Evolutionary conservation across 2,888 invertebrate genomes (phyloP).

Genomic region (Tetanocera ferruginea): DNA sequence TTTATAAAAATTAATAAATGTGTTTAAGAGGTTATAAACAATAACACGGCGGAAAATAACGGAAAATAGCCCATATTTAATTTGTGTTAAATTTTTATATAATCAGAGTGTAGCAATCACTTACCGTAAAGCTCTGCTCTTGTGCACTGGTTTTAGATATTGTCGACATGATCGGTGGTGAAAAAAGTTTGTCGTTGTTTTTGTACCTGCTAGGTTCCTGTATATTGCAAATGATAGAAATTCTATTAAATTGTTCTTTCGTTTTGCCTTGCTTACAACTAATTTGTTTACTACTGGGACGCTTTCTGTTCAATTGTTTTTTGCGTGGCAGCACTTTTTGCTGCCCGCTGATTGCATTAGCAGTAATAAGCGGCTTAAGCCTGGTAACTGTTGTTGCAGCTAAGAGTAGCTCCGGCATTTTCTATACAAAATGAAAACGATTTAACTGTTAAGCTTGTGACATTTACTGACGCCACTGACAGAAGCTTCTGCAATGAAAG

Average conservation of each 20-base stretch:
- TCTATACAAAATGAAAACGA: conserved; percentile 22
- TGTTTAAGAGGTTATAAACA: too few relatives aligned
- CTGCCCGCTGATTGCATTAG: conserved; percentile 9
- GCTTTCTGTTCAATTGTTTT: background rate
- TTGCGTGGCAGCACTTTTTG: background rate
- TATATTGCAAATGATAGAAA: background rate
- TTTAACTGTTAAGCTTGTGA: background rate
- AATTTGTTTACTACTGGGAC: conserved; percentile 26
- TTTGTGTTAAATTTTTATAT: too few relatives aligned
- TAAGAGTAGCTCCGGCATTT: conserved; percentile 59
- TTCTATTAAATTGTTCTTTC: conserved; percentile 16
- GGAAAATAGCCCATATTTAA: too few relatives aligned
- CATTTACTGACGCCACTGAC: conserved; percentile 13
- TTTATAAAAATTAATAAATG: too few relatives aligned
- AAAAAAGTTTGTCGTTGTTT: conserved; percentile 27
- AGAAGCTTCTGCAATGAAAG: conserved; percentile 42
- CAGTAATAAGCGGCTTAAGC: conserved; percentile 27
- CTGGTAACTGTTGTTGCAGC: conserved; percentile 43
- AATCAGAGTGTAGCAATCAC: conserved; percentile 8
- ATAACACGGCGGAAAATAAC: too few relatives aligned
- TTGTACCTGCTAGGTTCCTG: conserved; percentile 9
- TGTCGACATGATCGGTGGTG: conserved; percentile 37
- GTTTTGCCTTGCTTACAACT: conserved; percentile 16
- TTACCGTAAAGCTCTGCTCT: conserved; percentile 47
- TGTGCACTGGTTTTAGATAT: conserved; percentile 40